phyloP scores from a whole-genome alignment of 1,140 invertebrate genomes.

The Vanessa tameamea region DNA sequence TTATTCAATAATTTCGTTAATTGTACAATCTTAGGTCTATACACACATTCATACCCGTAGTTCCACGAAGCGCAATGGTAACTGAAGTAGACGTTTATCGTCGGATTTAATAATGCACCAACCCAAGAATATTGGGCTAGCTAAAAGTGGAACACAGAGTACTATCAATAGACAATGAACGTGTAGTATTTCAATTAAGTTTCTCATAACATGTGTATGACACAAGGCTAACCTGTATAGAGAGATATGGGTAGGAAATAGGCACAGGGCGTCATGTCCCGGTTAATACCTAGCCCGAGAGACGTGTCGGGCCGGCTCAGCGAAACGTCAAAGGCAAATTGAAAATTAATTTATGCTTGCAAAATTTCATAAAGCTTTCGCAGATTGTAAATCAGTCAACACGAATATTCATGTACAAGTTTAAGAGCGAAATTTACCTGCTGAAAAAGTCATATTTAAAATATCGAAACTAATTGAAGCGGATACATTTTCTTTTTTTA shows the following conservation, averaged over 20 bases:
- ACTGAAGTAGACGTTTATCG: no score
- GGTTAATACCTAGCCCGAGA: conserved; percentile 55
- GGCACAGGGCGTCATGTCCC: conserved; percentile 66
- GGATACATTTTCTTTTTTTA: no score
- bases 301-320: conserved; percentile 74
- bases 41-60: no score
- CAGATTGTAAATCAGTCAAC: conserved; percentile 58
- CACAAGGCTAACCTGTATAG: conserved; percentile 45
- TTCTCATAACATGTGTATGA: conserved; percentile 47
- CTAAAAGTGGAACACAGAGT: conserved; percentile 11
- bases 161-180: conserved; percentile 24
- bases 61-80: no score
- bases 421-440: not conserved
- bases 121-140: not conserved
- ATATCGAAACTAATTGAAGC: no score
- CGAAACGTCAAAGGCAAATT: conserved; percentile 79
- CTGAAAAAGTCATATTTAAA: not conserved
- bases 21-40: no score
- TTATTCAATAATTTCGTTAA: no score
- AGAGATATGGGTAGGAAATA: conserved; percentile 57
- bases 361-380: conserved; percentile 66
- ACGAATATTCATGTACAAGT: conserved; percentile 41
- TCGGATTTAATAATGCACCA: no score
- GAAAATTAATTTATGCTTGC: conserved; percentile 80
- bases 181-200: conserved; percentile 51